Percentiles rank a stretch among this genome's conserved stretches.
Evolutionary conservation across 2,888 invertebrate species (phyloP).

Genomic region (Periphyllus acericola): DNA sequence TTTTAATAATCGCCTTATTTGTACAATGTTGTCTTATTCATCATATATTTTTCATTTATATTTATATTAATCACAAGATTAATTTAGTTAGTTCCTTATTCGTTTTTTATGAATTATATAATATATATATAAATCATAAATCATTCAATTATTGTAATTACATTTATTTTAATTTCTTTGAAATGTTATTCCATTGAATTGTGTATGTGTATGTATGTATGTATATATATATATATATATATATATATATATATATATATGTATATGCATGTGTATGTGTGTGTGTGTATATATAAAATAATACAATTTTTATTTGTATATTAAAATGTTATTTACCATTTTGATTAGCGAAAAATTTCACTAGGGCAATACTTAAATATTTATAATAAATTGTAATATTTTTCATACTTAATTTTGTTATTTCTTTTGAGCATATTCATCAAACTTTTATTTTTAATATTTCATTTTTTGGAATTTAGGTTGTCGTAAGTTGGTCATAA

Average conservation of each 20-base stretch:
- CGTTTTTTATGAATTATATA: slow-evolving; percentile 29
- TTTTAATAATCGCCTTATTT: slow-evolving; percentile 24
- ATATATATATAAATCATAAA: not conserved
- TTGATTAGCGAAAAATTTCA: not conserved
- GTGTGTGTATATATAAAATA: not conserved
- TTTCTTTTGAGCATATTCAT: slow-evolving; percentile 2
- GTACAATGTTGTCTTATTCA: slow-evolving; percentile 27
- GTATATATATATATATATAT: not conserved
- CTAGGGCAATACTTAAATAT: not conserved
- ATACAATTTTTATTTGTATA: not conserved
- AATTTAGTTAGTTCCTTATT: slow-evolving; percentile 52
- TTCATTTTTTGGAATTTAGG: not conserved
- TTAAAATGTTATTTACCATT: not conserved
- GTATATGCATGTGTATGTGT: too few relatives aligned
- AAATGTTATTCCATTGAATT: not conserved
- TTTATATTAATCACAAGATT: slow-evolving; percentile 36
- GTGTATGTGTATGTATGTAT: too few relatives aligned
- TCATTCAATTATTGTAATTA: not conserved
- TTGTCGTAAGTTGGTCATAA: not conserved
- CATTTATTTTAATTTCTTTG: not conserved
- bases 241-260: too few relatives aligned
- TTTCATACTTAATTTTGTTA: not conserved
- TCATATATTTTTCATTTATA: slow-evolving; percentile 24
- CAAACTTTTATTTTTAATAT: not conserved
- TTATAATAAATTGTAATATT: not conserved